phyloP scores from a whole-genome alignment of 37 sponge, comb jelly and placozoan species.

The Dysidea cf. avara region DNA sequence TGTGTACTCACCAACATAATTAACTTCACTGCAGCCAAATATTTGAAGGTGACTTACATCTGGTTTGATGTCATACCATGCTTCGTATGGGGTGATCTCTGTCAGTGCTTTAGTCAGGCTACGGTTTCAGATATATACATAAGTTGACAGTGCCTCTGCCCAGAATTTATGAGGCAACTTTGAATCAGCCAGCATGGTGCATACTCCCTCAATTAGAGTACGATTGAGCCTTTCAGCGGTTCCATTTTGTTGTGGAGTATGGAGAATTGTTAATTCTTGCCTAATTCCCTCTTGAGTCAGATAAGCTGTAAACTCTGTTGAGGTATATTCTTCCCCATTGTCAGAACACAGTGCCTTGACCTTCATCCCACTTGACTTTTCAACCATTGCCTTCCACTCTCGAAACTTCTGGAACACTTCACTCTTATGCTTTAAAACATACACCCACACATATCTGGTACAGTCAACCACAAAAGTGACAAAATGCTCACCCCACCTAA shows the following conservation, averaged over 20 bases:
- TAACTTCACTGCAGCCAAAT: constrained; percentile 19
- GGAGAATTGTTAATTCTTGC: constrained; percentile 5
- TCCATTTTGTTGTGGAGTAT: constrained; percentile 27
- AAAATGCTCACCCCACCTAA: constrained; percentile 9
- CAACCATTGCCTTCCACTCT: constrained; percentile 19
- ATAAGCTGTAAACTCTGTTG: neutral
- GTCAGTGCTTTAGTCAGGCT: constrained; percentile 15
- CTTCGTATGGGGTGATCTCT: constrained; percentile 26
- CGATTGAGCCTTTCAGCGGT: constrained; percentile 14
- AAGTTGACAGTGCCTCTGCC: constrained; percentile 18
- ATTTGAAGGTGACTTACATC: constrained; percentile 13
- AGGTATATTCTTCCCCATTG: constrained; percentile 18
- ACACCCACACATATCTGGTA: constrained; percentile 2
- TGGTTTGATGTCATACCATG: constrained; percentile 17
- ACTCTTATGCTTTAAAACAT: constrained; percentile 14
- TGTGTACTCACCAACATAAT: constrained; percentile 2
- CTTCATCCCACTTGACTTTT: constrained; percentile 5
- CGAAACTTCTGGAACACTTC: constrained; percentile 17
- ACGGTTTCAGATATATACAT: constrained; percentile 17
- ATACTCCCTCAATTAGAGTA: constrained; percentile 21
- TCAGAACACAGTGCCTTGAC: constrained; percentile 5
- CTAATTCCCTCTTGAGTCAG: constrained; percentile 6
- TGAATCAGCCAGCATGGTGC: constrained; percentile 19
- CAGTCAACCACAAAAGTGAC: neutral
- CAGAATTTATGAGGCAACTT: constrained; percentile 16